Evolutionary conservation across 2,797 vertebrate species (phyloP).

Genomic region (Phrynocephalus forsythii): DNA sequence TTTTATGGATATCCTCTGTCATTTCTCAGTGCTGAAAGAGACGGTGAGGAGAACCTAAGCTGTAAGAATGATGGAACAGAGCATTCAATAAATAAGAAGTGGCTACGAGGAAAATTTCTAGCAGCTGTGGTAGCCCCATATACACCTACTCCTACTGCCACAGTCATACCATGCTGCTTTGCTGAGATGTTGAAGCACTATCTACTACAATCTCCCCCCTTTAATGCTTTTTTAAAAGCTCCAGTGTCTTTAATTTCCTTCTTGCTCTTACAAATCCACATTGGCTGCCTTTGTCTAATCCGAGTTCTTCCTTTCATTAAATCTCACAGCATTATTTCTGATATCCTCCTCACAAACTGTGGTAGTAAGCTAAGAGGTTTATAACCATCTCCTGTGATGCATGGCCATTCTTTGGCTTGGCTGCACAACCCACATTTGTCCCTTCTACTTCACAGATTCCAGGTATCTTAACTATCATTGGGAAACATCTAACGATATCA

Average conservation of each 20-base stretch:
- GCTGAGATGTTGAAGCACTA: constrained; percentile 17
- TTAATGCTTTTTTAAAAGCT: constrained; percentile 42
- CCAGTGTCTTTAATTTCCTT: constrained; percentile 36
- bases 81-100: too few species aligned
- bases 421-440: background rate
- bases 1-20: too few species aligned
- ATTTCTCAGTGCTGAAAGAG: too few species aligned
- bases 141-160: too few species aligned
- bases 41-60: too few species aligned
- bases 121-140: too few species aligned
- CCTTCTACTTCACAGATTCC: background rate
- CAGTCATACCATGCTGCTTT: too few species aligned
- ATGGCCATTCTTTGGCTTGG: constrained; percentile 18
- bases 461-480: constrained; percentile 25
- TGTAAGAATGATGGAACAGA: too few species aligned
- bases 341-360: background rate
- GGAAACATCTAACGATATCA: constrained; percentile 5
- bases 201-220: constrained; percentile 2
- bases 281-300: constrained; percentile 34
- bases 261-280: background rate
- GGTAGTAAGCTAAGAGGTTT: constrained; percentile 31
- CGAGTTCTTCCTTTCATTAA: constrained; percentile 30
- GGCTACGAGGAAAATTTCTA: too few species aligned
- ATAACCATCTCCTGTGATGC: background rate
- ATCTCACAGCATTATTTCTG: constrained; percentile 49